phyloP scores from a whole-genome alignment of 2,888 invertebrate genomes.

The Craniophora ligustri region DNA sequence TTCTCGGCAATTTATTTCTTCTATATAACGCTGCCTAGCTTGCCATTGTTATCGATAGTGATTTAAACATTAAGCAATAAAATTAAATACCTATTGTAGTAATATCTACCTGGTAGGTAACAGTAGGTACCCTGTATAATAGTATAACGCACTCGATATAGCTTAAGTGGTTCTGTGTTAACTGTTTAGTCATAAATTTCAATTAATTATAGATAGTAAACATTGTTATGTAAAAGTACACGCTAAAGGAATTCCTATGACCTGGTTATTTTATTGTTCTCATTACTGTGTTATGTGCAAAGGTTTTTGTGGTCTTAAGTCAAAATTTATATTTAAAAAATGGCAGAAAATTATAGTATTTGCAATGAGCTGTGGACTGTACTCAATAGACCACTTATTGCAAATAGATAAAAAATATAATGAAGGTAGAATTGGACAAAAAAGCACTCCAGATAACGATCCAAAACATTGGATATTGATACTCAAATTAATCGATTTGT shows the following conservation, averaged over 20 bases:
- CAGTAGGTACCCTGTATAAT: neutral
- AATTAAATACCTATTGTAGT: too few species aligned
- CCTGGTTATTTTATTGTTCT: constrained; percentile 18
- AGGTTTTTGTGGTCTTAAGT: neutral
- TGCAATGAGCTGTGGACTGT: too few species aligned
- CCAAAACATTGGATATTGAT: neutral
- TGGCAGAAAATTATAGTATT: neutral
- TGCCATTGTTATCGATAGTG: too few species aligned
- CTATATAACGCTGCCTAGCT: too few species aligned
- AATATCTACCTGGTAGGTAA: too few species aligned
- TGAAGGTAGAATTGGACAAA: too few species aligned
- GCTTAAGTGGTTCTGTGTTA: constrained; percentile 15
- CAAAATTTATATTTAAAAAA: neutral
- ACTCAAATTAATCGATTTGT: neutral
- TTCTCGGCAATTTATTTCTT: too few species aligned
- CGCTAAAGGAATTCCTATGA: constrained; percentile 5
- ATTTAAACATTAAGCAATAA: too few species aligned
- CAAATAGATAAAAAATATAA: too few species aligned
- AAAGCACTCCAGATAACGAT: too few species aligned
- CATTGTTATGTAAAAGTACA: constrained; percentile 36
- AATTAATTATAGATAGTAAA: constrained; percentile 28
- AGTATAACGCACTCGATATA: constrained; percentile 2
- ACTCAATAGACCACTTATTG: too few species aligned
- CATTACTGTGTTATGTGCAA: neutral
- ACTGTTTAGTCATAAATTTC: constrained; percentile 38